Percentiles rank a stretch among this genome's conserved stretches.
phyloP scores from a whole-genome alignment of 2,113 vertebrate genomes.

The Pimephales promelas region DNA sequence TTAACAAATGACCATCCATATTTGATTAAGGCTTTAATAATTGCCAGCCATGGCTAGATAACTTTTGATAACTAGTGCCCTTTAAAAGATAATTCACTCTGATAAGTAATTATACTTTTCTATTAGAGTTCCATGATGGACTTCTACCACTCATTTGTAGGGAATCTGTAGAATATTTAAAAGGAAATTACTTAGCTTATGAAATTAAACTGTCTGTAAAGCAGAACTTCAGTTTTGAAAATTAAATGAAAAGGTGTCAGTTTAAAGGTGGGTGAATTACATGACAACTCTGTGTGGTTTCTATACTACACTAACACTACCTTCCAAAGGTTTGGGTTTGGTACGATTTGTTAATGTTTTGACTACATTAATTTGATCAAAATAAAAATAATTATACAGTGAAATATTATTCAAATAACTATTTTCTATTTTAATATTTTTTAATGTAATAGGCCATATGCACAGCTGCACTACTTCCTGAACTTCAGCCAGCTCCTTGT shows the following conservation, averaged over 20 bases:
- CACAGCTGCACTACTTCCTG: too few species aligned
- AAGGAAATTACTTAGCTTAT: constrained; percentile 51
- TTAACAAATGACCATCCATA: constrained; percentile 63
- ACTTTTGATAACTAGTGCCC: constrained; percentile 58
- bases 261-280: constrained; percentile 29
- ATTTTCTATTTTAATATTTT: not conserved
- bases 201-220: constrained; percentile 51
- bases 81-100: constrained; percentile 62
- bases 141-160: constrained; percentile 60
- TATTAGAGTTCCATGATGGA: constrained; percentile 55
- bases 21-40: constrained; percentile 64
- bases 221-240: constrained; percentile 52
- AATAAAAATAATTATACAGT: not conserved
- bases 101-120: constrained; percentile 57
- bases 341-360: too few species aligned
- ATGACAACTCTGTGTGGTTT: not conserved
- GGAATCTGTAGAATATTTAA: constrained; percentile 60
- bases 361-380: not conserved
- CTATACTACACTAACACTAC: too few species aligned
- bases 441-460: too few species aligned
- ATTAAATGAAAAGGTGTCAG: constrained; percentile 49
- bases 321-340: too few species aligned
- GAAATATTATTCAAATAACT: not conserved
- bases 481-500: too few species aligned
- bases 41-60: constrained; percentile 52